These are phyloP conservation scores for Pollimyrus isidori DNA, from an alignment of 2,113 vertebrate genomes.

Conservation along the genomic window DNA sequence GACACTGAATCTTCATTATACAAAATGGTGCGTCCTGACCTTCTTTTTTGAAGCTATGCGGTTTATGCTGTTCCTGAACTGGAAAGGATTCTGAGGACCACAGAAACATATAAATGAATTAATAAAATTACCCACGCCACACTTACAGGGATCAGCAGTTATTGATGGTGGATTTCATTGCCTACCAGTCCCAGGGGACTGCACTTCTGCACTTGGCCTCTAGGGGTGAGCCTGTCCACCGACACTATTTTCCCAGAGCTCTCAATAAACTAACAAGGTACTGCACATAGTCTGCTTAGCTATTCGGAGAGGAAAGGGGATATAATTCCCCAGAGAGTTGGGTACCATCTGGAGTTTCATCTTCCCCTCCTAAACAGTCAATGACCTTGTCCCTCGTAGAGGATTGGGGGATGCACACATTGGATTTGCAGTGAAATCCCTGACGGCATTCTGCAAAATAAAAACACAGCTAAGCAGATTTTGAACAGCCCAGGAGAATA, in stretches of 20 bases:
- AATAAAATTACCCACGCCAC: neutral
- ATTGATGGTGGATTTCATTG: neutral
- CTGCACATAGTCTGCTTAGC: neutral
- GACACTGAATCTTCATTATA: neutral
- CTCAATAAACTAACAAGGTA: neutral
- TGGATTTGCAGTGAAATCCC: slow-evolving; percentile 64
- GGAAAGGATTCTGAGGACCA: no score
- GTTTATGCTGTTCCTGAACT: neutral
- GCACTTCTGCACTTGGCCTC: neutral
- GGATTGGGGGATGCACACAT: slow-evolving; percentile 66
- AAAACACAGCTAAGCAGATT: neutral
- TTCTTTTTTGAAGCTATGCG: neutral
- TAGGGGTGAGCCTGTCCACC: neutral
- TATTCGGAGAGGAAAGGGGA: neutral
- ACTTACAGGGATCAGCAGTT: neutral
- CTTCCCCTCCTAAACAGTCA: slow-evolving; percentile 81
- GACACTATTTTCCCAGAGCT: neutral
- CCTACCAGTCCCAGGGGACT: neutral
- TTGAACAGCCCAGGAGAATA: neutral
- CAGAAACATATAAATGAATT: neutral
- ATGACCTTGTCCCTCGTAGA: slow-evolving; percentile 54
- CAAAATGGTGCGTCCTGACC: neutral
- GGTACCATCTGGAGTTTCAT: slow-evolving; percentile 52
- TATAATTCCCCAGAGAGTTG: neutral
- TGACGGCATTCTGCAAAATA: slow-evolving; percentile 61